Evolutionary conservation across 2,888 invertebrate genomes (phyloP).

Genomic region (Phytoseiulus persimilis): DNA sequence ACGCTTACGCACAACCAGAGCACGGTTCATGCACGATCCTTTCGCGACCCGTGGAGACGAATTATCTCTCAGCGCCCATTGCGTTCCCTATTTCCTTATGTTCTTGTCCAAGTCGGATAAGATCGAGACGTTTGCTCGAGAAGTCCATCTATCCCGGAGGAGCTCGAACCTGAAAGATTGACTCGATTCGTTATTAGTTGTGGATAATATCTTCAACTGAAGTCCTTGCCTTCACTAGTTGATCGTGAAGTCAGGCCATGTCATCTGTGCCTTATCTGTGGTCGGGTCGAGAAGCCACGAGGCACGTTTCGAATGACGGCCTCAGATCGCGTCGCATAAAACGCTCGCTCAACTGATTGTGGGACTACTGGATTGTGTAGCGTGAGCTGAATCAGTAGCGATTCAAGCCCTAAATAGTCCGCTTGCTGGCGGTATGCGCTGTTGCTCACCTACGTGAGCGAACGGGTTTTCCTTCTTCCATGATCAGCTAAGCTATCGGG

Average conservation of each 20-base stretch:
- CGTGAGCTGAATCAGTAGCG: neutral
- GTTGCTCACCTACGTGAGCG: neutral
- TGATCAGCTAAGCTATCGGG: neutral
- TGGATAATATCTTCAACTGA: neutral
- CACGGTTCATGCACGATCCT: too few species aligned
- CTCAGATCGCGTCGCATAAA: neutral
- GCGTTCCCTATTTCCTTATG: too few species aligned
- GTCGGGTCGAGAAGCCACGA: neutral
- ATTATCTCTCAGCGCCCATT: too few species aligned
- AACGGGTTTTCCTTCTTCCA: neutral
- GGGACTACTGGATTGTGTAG: neutral
- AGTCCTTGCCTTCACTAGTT: neutral
- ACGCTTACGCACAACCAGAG: too few species aligned
- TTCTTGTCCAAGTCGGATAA: too few species aligned
- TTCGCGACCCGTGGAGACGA: too few species aligned
- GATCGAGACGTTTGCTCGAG: too few species aligned
- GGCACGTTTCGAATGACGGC: neutral
- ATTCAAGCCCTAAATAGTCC: neutral
- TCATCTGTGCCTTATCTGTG: neutral
- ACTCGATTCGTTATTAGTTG: too few species aligned
- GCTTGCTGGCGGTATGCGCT: neutral
- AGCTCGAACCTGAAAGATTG: too few species aligned
- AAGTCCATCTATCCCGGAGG: too few species aligned
- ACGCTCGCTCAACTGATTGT: neutral
- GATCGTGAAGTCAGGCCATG: neutral